Percentiles rank a stretch among this genome's conserved stretches.
Evolutionary conservation across 1,140 invertebrate genomes (phyloP).

Genomic region (Lerema accius): DNA sequence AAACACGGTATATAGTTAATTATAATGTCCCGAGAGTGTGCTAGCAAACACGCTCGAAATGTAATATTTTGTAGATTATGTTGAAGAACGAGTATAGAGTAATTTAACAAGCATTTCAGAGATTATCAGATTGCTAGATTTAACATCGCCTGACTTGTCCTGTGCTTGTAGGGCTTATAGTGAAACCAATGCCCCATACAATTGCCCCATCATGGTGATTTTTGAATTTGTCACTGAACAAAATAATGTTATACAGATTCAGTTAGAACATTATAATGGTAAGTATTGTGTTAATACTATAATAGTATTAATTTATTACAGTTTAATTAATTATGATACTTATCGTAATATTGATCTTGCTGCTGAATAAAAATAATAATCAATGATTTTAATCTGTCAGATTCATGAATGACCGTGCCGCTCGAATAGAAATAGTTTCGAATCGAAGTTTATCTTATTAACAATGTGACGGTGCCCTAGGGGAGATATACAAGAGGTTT

Average conservation of each 20-base stretch:
- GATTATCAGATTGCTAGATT: neutral
- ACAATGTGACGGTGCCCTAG: constrained; percentile 15
- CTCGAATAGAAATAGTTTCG: neutral
- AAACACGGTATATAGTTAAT: neutral
- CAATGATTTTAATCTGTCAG: neutral
- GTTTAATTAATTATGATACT: no score
- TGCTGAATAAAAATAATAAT: neutral
- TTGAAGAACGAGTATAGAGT: neutral
- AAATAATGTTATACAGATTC: no score
- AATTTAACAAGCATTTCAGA: neutral
- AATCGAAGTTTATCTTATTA: neutral
- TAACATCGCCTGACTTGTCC: neutral
- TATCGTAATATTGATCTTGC: neutral
- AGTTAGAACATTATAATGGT: no score
- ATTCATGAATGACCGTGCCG: neutral
- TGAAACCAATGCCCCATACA: neutral
- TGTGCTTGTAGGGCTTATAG: neutral
- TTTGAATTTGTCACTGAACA: neutral
- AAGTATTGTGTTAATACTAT: no score
- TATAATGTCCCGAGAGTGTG: neutral
- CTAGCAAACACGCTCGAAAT: neutral
- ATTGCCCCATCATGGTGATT: neutral
- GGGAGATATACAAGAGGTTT: constrained; percentile 56
- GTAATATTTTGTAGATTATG: neutral
- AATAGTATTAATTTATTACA: no score